Evolutionary conservation across 2,113 vertebrate species (phyloP).

Genomic region (Hippocampus mohnikei): DNA sequence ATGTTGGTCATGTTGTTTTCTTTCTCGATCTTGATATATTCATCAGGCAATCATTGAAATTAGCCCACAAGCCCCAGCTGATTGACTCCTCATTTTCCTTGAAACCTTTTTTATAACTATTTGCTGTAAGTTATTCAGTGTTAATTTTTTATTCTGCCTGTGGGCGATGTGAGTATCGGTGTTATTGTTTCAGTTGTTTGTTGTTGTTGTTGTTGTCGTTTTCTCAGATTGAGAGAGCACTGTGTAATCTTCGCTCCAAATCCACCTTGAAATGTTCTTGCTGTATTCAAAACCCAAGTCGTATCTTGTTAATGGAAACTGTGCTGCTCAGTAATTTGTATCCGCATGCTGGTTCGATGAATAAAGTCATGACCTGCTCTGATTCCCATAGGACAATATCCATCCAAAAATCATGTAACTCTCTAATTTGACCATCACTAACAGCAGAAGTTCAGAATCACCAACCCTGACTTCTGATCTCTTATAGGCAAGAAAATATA

Average conservation of each 20-base stretch:
- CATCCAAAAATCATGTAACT: constrained; percentile 16
- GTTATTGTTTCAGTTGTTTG: constrained; percentile 6
- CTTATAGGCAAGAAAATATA: constrained; percentile 28
- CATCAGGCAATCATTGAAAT: constrained; percentile 43
- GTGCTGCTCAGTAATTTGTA: constrained; percentile 18
- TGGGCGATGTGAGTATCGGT: constrained; percentile 1
- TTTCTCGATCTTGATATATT: constrained; percentile 50
- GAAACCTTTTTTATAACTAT: constrained; percentile 36
- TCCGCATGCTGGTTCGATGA: constrained; percentile 18
- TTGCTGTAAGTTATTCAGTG: constrained; percentile 20
- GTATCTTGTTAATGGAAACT: neutral
- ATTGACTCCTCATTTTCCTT: constrained; percentile 46
- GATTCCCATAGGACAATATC: constrained; percentile 20
- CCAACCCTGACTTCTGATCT: constrained; percentile 36
- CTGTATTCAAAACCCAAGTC: constrained; percentile 2
- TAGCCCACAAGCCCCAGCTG: constrained; percentile 32
- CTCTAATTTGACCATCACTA: constrained; percentile 14
- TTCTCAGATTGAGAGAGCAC: neutral
- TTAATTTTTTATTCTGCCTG: constrained; percentile 23
- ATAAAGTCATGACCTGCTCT: constrained; percentile 6
- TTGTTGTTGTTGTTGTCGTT: too few species aligned
- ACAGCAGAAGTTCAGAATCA: constrained; percentile 36
- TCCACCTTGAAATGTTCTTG: neutral
- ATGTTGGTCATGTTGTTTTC: constrained; percentile 59
- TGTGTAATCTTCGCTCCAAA: constrained; percentile 10